phyloP scores from a whole-genome alignment of 2,797 vertebrate species.

The Poecilia velifera region DNA sequence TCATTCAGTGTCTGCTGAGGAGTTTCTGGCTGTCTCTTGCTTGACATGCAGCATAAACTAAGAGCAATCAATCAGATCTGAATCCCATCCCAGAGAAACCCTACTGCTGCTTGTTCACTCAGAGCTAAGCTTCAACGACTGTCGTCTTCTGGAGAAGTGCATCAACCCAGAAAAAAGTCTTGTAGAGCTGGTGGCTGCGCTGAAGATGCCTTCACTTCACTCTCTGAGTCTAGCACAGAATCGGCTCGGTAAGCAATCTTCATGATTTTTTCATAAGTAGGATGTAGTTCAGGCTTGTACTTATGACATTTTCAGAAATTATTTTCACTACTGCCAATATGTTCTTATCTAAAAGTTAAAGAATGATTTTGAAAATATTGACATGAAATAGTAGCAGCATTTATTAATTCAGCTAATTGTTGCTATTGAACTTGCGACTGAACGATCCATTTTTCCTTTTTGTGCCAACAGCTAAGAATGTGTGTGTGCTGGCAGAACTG shows the following conservation, averaged over 20 bases:
- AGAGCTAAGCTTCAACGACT: constrained; percentile 90
- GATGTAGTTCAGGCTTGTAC: background rate
- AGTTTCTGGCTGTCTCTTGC: background rate
- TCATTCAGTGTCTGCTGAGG: background rate
- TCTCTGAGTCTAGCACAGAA: constrained; percentile 89
- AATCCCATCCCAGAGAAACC: background rate
- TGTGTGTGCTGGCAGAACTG: constrained; percentile 86
- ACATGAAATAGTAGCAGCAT: background rate
- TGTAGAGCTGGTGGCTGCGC: constrained; percentile 80
- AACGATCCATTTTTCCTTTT: constrained; percentile 32
- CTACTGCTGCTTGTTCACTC: background rate
- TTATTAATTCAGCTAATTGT: background rate
- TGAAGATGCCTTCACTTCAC: constrained; percentile 85
- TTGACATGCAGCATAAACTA: background rate
- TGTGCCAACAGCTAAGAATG: constrained; percentile 72
- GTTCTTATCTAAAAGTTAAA: too few relatives aligned
- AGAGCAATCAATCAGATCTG: background rate
- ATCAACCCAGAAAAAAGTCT: constrained; percentile 77
- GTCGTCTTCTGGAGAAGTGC: constrained; percentile 89
- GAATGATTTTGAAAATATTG: background rate
- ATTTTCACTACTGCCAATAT: background rate
- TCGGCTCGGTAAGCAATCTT: constrained; percentile 83
- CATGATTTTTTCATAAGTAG: background rate
- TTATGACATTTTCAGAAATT: background rate
- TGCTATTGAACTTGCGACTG: background rate